Base-by-base conservation (phyloP, 2,113 vertebrate species). In the Lophochroa leadbeateri region DNA sequence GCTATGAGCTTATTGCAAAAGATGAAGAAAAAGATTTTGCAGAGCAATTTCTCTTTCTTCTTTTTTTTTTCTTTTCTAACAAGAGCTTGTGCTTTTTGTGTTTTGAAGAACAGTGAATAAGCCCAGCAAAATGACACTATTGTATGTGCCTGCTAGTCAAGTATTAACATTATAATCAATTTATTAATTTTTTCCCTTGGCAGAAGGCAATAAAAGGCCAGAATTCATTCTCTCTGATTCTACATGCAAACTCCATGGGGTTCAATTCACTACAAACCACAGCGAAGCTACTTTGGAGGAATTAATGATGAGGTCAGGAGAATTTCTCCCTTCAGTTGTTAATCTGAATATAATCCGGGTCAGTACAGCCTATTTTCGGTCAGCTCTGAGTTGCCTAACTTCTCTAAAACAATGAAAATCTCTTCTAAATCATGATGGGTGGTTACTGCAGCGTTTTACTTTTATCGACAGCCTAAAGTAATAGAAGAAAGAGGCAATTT, bases 1-100 rank as follows among this genome's bases (percentile, higher is more conserved):
- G 65, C 60, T 27, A 39, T 72, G 23, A 90, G 46, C 18, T 92
- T 70, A 61, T 92, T 95, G 89, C 58, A 77, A 72, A 95, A 93
- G 44, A 82, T 43, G 74, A 86, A 91, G 64, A 75, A 95, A 87
- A 90, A 43, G 21, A 3, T 91, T 91, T 85, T 90, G 52, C 41
- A 82, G 19, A 67, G 55, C 19, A 50, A 53, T 84, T 78, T 44
- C 1, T 41, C 41, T 47, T 4, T 41, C 6, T 21, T 33, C 15
- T 11, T 3, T 3, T 17, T 14, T 14, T 21, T 23, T 7, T 7
- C 5, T 9, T 9, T 5, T 29, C 7, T n/a, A 47, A 47, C 23
- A 46, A 50, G 20, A 90, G 74, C 24, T 41, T 52, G 31, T 61
- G 41, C 10, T 76, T 91, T 85, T 88, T 69, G 9, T 87, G 25